These are phyloP conservation scores for Troides aeacus DNA, from an alignment of 2,888 invertebrate species.

Conservation along the genomic window DNA sequence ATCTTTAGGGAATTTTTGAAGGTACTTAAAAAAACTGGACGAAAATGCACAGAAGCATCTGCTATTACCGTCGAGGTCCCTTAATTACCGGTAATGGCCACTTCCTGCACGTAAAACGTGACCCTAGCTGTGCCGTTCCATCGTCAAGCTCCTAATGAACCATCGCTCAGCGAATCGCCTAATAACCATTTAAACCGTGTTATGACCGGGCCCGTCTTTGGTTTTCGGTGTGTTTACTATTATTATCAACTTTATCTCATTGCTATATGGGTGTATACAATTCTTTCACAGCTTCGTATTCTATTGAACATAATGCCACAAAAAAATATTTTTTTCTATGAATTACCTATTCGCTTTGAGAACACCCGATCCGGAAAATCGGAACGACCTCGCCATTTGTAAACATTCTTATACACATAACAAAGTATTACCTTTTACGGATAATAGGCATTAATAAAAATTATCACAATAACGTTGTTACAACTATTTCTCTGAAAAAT, in stretches of 20 bases:
- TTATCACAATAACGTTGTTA: no score
- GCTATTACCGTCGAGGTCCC: constrained; percentile 29
- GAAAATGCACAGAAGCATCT: constrained; percentile 18
- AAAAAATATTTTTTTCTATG: constrained; percentile 18
- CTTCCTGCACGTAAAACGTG: constrained; percentile 51
- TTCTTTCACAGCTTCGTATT: not conserved
- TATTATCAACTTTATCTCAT: constrained; percentile 7
- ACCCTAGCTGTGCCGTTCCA: constrained; percentile 20
- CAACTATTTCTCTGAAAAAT: no score
- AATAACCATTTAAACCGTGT: constrained; percentile 39
- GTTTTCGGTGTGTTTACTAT: constrained; percentile 1
- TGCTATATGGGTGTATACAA: not conserved
- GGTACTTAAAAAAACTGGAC: no score
- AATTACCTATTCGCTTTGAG: constrained; percentile 17
- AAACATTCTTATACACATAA: no score
- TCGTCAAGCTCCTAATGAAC: constrained; percentile 35
- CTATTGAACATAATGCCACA: constrained; percentile 4
- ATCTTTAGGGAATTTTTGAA: no score
- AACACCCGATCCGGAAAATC: constrained; percentile 9
- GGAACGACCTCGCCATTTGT: constrained; percentile 11
- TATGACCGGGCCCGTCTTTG: constrained; percentile 29
- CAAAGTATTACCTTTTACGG: no score
- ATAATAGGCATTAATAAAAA: no score
- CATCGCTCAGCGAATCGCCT: constrained; percentile 36
- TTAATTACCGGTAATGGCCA: constrained; percentile 59